Base-by-base conservation (phyloP, 2,797 vertebrate genomes). In the Scleropages formosus region DNA sequence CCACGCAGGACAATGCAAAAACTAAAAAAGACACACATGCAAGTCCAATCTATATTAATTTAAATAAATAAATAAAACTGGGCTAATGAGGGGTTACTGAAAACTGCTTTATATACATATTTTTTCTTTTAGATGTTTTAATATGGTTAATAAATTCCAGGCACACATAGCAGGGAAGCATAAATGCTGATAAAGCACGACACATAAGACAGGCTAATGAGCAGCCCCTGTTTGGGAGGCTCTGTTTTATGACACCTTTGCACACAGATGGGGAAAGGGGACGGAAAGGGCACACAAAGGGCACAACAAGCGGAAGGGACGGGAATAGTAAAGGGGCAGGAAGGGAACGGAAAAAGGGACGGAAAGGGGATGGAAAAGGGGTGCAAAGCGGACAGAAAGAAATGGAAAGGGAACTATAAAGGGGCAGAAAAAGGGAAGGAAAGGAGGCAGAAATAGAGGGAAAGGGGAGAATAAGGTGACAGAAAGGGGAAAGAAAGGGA, bases 21-120 rank as follows among this genome's bases (percentile, higher is more conserved):
- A 77, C 65, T 72, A 51, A 77, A 77, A 77, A 53, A 46, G 60
- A 63, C 65, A 26, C 75, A 72, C 22, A 61, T 72, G 70, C 47
- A 39, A 67, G 46, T 53, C 31, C 53, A n/a, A 39, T 13, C 56
- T 16, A 60, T 26, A 20, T 53, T 16, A 9, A 8, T 72, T 24
- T 59, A 59, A 60, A 72, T n/a, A n/a, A n/a, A n/a, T n/a, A n/a
- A n/a, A n/a, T n/a, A n/a, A 72, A 59, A 18, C 15, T 4, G 10
- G 13, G 24, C 51, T 77, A 58, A 77, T 46, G 61, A 77, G 53
- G 77, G 49, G 72, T 49, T 58, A 65, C 62, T 27, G 27, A 31
- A 53, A 77, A 53, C 7, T 4, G 26, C 16, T 64, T 63, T 74
- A 74, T 62, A 62, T 46, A 65, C 49, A 39, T 53, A 56, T 56